Base-by-base conservation (phyloP, 2,113 vertebrate species). In the Antigone vipio region DNA sequence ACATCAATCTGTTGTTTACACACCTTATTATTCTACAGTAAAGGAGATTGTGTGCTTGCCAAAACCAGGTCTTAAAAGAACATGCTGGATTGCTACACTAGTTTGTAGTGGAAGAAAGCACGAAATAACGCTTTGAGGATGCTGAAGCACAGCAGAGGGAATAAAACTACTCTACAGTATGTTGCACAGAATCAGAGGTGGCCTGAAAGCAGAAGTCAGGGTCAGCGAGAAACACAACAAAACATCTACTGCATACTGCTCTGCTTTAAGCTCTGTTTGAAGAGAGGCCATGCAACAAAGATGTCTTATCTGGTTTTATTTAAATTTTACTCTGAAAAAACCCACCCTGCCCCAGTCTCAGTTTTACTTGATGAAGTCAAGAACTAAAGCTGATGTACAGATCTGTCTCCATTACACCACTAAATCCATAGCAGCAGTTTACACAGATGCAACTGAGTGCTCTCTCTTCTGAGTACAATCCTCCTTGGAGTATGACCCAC, bases 1-100 rank as follows among this genome's bases (percentile, higher is more conserved):
- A 76, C 71, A 95, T 93, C 92, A 86, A 88, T 84, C 95, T 97
- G 86, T 77, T 96, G 86, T 94, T 94, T 55, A 96, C 55, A 91
- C 12, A 89, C 63, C 67, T 56, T 17, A 53, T 29, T 68, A 78
- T 89, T 88, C 77, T 20, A 92, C 35, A 82, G 14, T 16, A 72
- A 73, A 76, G 56, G 44, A 88, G 94, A 93, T 40, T 49, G 29
- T 55, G 71, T 34, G 79, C 55, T 89, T 81, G 66, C 53, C 79
- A 63, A 86, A 76, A 89, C 50, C 55, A 78, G 32, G 73, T 73
- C 94, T 92, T 94, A 67, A 84, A 84, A 66, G 50, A 96, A 76
- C 89, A 91, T 92, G 92, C 89, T 94, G 90, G 47, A 76, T 58
- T 72, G 56, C 92, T 91, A 89, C 71, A 49, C 60, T 82, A 62